Evolutionary conservation across 2,888 invertebrate species (phyloP), one percentile per base, ranked within the genome.

Genomic region (Lepidochitona cinerea): DNA sequence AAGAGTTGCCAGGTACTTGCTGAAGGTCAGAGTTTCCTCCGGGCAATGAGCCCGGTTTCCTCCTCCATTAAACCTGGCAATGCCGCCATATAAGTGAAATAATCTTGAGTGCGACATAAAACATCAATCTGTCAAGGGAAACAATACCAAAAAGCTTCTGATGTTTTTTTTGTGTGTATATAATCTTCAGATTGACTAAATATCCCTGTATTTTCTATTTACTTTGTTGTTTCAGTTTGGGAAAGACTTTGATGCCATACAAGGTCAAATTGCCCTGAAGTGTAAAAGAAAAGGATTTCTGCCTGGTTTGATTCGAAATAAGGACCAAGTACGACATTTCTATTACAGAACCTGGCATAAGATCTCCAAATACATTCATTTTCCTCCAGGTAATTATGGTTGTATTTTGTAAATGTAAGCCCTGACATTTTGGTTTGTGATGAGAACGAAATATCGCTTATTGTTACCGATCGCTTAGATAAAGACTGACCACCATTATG

Each of bases 321-420:
- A 96, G 91, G 97, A 97, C 76, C 97, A 98, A 93, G 95, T 98
- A 83, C 94, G 98, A 73, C 96, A 96, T 89, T 97, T 97, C 90
- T 98, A 97, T 90, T 97, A 98, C 91, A 93, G 97, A 86, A 97
- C 96, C 0, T 98, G 96, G 95, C 95, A 97, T 85, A 98, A 98
- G 91, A 94, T 98, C 81, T 95, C 96, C 18, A 97, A 97, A 91
- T 95, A 96, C 90, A 92, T 86, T 59, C 71, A 81, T 54, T 77
- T 79, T 23, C 18, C 4, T 29, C n/a, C 53, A 37, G 64, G 64
- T 71, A 71, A 4, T 70, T 59, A 66, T 71, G 32, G 49, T 26
- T 18, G 14, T 52, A 26, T 69, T 32, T 37, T n/a, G 32, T 35
- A 33, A 4, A 14, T 59, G 29, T 7, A 18, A 49, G 7, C 49